These are phyloP conservation scores for Phodopus roborovskii DNA, from an alignment of 2,113 vertebrate genomes.

Conservation along the genomic window DNA sequence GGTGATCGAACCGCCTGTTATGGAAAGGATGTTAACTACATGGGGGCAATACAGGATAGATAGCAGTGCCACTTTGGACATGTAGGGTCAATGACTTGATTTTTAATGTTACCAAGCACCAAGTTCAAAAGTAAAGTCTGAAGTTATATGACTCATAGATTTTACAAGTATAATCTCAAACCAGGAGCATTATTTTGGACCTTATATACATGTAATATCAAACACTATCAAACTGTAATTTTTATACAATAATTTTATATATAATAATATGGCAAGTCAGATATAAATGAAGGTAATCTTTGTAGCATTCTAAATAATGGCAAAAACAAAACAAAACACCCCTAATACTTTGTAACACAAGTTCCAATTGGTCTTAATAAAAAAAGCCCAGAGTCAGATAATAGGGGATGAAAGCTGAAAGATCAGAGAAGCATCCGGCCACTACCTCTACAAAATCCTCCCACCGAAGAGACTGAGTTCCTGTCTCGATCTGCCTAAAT, in stretches of 20 bases:
- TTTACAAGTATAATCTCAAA: conserved; percentile 5
- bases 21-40: neutral
- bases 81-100: neutral
- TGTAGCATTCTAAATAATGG: neutral
- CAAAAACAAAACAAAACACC: conserved; percentile 18
- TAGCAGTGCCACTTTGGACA: neutral
- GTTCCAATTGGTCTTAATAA: too few relatives aligned
- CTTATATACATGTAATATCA: neutral
- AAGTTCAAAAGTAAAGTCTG: conserved; percentile 22
- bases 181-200: neutral
- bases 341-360: neutral
- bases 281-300: neutral
- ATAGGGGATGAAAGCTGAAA: too few relatives aligned
- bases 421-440: too few relatives aligned
- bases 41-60: neutral
- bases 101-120: conserved; percentile 5
- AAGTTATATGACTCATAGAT: neutral
- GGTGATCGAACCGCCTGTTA: neutral
- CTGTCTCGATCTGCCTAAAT: too few relatives aligned
- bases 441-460: too few relatives aligned
- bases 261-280: neutral
- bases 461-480: too few relatives aligned
- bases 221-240: neutral
- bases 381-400: too few relatives aligned
- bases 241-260: neutral